Percentiles rank a stretch among this genome's conserved stretches.
Conservation (phyloP, 2,797 vertebrate genomes). For the Spatula versicolor region DNA sequence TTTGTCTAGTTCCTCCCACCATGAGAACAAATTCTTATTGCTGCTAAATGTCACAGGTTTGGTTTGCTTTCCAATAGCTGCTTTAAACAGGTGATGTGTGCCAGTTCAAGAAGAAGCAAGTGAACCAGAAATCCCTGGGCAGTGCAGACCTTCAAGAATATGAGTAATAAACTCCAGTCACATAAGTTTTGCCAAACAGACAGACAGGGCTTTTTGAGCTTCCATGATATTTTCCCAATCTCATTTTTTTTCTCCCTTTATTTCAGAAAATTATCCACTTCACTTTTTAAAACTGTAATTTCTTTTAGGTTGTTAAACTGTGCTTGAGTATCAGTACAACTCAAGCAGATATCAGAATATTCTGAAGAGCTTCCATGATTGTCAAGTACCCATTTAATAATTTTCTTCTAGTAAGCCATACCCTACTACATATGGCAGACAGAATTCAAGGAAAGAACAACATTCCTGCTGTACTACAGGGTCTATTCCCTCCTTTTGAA, state of each 20-base stretch:
- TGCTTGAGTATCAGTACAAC: neutral
- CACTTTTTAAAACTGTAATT: neutral
- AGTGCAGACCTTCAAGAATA: neutral
- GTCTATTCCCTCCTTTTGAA: neutral
- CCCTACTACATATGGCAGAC: neutral
- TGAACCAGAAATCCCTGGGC: constrained; percentile 30
- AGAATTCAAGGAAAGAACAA: neutral
- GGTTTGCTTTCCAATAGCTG: neutral
- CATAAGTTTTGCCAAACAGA: neutral
- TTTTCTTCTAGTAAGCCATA: neutral
- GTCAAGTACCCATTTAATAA: neutral
- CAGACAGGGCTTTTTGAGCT: neutral
- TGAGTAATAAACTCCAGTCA: neutral
- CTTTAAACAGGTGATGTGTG: neutral
- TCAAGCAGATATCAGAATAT: neutral
- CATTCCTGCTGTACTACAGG: neutral
- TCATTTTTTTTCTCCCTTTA: neutral
- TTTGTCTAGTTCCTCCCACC: neutral
- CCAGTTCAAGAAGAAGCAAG: constrained; percentile 15
- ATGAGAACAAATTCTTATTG: neutral
- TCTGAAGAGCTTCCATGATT: neutral
- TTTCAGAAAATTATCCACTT: neutral
- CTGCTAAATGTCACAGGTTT: neutral
- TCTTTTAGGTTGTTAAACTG: neutral
- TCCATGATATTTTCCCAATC: neutral